These are phyloP conservation scores for Psammodynastes pulverulentus DNA, from an alignment of 2,113 vertebrate species.

Conservation along the genomic window DNA sequence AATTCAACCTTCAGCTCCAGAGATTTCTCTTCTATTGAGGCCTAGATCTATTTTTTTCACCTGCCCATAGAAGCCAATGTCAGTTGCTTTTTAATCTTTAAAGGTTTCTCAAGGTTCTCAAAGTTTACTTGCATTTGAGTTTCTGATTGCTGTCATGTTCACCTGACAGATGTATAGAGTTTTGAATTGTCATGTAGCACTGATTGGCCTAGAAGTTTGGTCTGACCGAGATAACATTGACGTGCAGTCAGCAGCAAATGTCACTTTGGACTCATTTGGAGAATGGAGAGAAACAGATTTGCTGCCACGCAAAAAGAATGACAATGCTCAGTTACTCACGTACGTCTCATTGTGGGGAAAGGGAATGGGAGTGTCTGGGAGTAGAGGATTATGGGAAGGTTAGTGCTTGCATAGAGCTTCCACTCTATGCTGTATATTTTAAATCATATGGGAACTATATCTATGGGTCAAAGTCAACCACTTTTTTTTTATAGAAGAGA, in stretches of 20 bases:
- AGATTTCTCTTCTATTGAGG: neutral
- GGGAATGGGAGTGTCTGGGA: neutral
- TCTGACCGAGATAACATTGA: conserved; percentile 74
- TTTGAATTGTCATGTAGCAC: conserved; percentile 76
- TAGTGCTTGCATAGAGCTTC: too few species aligned
- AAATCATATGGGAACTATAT: neutral
- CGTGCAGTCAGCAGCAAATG: conserved; percentile 62
- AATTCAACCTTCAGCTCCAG: neutral
- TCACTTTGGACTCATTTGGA: conserved; percentile 77
- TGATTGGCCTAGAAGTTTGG: conserved; percentile 87
- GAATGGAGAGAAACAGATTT: conserved; percentile 73
- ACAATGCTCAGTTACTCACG: conserved; percentile 91
- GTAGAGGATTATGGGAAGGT: neutral
- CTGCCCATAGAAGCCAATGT: neutral
- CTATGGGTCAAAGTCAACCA: neutral
- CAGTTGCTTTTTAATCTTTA: neutral
- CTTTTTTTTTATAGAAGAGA: too few species aligned
- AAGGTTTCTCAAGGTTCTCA: neutral
- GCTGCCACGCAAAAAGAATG: conserved; percentile 67
- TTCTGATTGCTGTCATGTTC: neutral
- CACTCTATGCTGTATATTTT: neutral
- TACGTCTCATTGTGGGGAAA: conserved; percentile 53
- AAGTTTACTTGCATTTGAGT: neutral
- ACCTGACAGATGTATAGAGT: conserved; percentile 76
- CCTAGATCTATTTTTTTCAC: neutral